Conservation (phyloP, 2,888 invertebrate species). For the Diplolepis rosae region DNA sequence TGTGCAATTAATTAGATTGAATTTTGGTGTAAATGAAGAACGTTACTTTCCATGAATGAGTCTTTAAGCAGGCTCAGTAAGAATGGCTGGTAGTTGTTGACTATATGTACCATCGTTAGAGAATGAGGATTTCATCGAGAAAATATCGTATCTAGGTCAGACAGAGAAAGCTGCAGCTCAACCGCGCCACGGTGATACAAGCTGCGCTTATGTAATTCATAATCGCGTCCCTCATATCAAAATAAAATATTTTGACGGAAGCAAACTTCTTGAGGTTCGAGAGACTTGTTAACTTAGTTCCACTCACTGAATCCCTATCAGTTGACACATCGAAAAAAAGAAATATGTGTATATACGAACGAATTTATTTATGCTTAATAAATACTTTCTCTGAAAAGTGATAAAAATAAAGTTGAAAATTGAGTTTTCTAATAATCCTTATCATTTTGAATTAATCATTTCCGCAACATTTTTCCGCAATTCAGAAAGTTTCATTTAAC, state of each 20-base stretch:
- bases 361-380: no score
- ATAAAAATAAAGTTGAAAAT: no score
- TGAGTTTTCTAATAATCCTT: no score
- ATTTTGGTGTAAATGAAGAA: not conserved
- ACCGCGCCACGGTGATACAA: slow-evolving; percentile 59
- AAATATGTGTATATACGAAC: no score
- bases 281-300: slow-evolving; percentile 41
- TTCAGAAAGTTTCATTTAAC: no score
- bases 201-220: slow-evolving; percentile 65
- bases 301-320: not conserved
- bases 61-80: not conserved
- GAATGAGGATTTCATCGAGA: slow-evolving; percentile 34
- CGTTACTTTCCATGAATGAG: slow-evolving; percentile 18
- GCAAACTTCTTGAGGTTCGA: slow-evolving; percentile 23
- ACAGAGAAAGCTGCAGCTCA: slow-evolving; percentile 67
- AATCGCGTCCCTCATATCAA: slow-evolving; percentile 55
- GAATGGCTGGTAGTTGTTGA: slow-evolving; percentile 14
- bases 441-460: no score
- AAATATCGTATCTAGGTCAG: slow-evolving; percentile 68
- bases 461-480: no score
- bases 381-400: no score
- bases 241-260: slow-evolving; percentile 41
- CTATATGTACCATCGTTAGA: slow-evolving; percentile 1
- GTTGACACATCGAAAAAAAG: slow-evolving; percentile 1
- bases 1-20: not conserved